Evolutionary conservation across 2,888 invertebrate species (phyloP), one percentile per base, ranked within the genome.

Genomic region (Tuberolachnus salignus): DNA sequence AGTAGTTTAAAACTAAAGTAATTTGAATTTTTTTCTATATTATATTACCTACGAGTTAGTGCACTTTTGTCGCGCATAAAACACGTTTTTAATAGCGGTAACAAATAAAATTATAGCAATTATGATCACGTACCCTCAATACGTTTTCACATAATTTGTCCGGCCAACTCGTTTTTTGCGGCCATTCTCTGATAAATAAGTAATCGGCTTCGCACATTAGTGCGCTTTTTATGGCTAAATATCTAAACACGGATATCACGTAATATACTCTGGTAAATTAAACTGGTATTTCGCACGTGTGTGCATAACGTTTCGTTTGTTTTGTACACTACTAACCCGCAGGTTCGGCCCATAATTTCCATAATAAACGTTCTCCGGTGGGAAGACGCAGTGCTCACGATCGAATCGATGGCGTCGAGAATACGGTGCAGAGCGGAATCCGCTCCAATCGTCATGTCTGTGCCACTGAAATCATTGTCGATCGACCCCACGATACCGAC

Each of bases 311-410:
- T n/a, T n/a, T n/a, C n/a, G n/a, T n/a, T n/a, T n/a, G n/a, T n/a
- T 11, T 19, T 4, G 9, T 61, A 14, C 34, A 34, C n/a, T 34
- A 34, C 34, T 34, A 34, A 97, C 94, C 99, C 99, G 87, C 99
- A 99, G 87, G 98, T 97, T 83, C 99, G 90, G 80, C 99, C 99
- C 99, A 99, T 99, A 82, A 99, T 98, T 88, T 99, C 99, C 92
- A 99, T 93, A 86, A 99, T 98, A 86, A 99, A 99, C 82, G 98
- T 98, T 83, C 99, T 91, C 86, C 98, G 98, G 89, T 99, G 99
- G 75, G 97, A 97, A 84, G 95, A 96, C 0, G 99, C 99, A 9
- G 99, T 99, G 84, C 97, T 95, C 66, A 94, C 93, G 85, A 99
- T 99, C 72, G 98, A 97, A 88, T 99, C 99, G 83, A 97, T 94